phyloP scores from a whole-genome alignment of 53 echinoderm and acorn worm species.

The Holothuria leucospilota region DNA sequence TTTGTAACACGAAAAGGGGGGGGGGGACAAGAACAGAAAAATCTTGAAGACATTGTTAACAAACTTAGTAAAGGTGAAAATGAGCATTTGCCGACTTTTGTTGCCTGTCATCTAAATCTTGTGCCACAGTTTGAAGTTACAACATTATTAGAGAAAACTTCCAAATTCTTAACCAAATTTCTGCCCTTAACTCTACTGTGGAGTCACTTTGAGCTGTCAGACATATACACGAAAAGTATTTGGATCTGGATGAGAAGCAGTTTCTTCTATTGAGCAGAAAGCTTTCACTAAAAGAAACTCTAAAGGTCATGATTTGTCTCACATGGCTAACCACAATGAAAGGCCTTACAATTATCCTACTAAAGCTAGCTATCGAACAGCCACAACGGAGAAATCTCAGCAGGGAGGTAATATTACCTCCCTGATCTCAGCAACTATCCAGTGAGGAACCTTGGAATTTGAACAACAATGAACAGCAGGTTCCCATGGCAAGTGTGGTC shows the following conservation, averaged over 20 bases:
- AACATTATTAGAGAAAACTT: neutral
- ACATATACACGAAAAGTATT: constrained; percentile 4
- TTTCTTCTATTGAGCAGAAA: too few species aligned
- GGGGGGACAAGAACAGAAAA: too few species aligned
- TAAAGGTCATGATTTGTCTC: too few species aligned
- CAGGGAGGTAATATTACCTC: too few species aligned
- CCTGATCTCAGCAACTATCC: neutral
- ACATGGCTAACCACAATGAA: neutral
- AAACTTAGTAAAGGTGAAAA: neutral
- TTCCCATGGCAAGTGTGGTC: neutral
- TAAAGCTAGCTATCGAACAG: neutral
- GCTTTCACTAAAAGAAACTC: too few species aligned
- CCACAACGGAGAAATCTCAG: neutral
- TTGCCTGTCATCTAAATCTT: neutral
- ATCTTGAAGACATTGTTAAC: constrained; percentile 1
- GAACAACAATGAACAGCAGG: neutral
- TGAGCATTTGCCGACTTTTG: neutral
- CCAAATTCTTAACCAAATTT: neutral
- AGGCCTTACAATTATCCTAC: neutral
- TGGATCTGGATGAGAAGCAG: neutral
- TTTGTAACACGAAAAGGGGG: constrained; percentile 1
- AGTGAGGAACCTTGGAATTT: neutral
- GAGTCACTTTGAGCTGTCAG: constrained; percentile 17
- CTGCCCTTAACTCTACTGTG: constrained; percentile 9
- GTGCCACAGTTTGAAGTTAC: constrained; percentile 22